Percentiles rank a stretch among this genome's conserved stretches.
These are phyloP conservation scores for Ormia ochracea DNA, from an alignment of 2,888 invertebrate species.

Conservation along the genomic window DNA sequence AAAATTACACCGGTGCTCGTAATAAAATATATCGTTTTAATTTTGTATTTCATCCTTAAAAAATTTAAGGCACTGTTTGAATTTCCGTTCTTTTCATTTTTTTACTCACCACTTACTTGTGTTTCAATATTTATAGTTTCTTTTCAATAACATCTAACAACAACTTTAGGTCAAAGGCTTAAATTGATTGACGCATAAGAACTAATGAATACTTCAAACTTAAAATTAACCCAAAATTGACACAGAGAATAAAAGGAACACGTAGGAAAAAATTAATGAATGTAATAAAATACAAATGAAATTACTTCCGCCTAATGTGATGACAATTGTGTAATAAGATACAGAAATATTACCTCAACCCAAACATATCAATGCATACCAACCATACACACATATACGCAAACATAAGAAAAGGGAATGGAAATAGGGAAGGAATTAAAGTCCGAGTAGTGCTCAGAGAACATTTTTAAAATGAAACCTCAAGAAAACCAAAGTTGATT, in stretches of 20 bases:
- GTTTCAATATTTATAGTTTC: background rate
- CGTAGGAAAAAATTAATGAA: conserved; percentile 38
- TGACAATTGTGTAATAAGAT: conserved; percentile 62
- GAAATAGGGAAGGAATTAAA: conserved; percentile 26
- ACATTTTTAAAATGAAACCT: conserved; percentile 36
- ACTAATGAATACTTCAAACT: conserved; percentile 33
- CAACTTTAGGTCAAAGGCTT: conserved; percentile 44
- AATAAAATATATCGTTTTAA: no score
- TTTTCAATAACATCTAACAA: background rate
- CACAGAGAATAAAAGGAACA: conserved; percentile 1
- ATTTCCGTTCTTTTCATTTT: no score
- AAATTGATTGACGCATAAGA: conserved; percentile 52
- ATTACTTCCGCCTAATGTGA: conserved; percentile 62
- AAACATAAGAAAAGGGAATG: background rate
- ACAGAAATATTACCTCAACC: conserved; percentile 61
- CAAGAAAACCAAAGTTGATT: conserved; percentile 39
- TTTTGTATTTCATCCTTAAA: no score
- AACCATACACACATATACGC: background rate
- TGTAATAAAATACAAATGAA: conserved; percentile 58
- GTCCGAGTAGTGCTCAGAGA: background rate
- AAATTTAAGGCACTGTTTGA: no score
- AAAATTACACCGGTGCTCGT: no score
- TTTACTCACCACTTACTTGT: no score
- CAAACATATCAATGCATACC: background rate
- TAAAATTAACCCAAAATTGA: conserved; percentile 45